Conservation (phyloP, 2,113 vertebrate genomes). For the Balaeniceps rex region DNA sequence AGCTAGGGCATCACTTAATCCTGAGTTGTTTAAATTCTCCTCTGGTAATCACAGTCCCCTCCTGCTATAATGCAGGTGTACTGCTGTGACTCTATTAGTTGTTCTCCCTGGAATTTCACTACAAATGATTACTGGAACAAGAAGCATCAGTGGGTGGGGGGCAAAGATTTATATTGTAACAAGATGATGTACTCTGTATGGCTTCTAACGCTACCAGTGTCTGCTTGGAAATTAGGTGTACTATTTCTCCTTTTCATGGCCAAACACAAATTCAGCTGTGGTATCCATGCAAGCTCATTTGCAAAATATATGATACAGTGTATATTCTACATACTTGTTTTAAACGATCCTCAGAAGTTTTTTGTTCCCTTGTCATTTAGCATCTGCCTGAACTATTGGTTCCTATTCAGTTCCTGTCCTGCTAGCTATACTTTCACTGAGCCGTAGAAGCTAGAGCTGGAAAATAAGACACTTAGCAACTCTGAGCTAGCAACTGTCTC, state of each 20-base stretch:
- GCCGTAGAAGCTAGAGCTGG: neutral
- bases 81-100: slow-evolving; percentile 58
- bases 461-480: neutral
- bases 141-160: neutral
- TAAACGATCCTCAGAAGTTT: neutral
- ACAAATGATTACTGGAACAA: slow-evolving; percentile 47
- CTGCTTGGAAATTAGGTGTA: neutral
- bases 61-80: slow-evolving; percentile 17
- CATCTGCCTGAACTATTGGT: neutral
- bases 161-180: slow-evolving; percentile 6
- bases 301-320: neutral
- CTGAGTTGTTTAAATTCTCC: slow-evolving; percentile 40
- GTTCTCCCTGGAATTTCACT: slow-evolving; percentile 42
- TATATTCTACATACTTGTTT: neutral
- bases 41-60: slow-evolving; percentile 14
- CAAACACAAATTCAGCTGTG: neutral
- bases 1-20: slow-evolving; percentile 18
- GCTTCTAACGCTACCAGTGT: neutral
- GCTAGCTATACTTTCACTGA: neutral
- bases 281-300: neutral
- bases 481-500: neutral
- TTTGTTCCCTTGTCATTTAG: neutral
- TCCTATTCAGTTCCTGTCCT: neutral
- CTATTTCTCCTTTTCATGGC: neutral
- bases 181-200: neutral